Conservation (phyloP, 2,888 invertebrate species). For the Aphidius colemani region DNA sequence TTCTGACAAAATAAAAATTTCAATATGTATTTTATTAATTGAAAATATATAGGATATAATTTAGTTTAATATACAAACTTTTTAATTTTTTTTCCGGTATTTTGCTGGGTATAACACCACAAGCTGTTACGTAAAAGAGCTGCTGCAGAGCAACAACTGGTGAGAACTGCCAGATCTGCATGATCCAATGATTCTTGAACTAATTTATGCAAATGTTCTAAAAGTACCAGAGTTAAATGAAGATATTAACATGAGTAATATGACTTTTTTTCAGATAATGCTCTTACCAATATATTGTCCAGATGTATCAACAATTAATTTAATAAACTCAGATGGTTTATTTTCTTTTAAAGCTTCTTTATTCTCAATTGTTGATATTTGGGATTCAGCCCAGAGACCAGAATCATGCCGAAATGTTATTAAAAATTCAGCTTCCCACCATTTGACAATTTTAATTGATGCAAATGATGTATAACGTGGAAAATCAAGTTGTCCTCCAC, state of each 20-base stretch:
- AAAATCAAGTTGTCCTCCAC: slow-evolving; percentile 81
- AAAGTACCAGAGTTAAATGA: slow-evolving; percentile 22
- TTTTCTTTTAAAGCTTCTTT: slow-evolving; percentile 72
- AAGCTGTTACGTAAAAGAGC: slow-evolving; percentile 78
- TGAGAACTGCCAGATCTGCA: slow-evolving; percentile 79
- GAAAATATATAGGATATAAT: background rate
- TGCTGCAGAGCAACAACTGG: slow-evolving; percentile 80
- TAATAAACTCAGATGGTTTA: slow-evolving; percentile 77
- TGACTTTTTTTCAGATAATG: background rate
- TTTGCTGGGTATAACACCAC: slow-evolving; percentile 74
- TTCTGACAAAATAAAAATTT: slow-evolving; percentile 33
- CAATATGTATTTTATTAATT: background rate
- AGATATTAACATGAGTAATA: slow-evolving; percentile 4
- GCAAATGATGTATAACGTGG: slow-evolving; percentile 84
- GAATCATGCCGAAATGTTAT: slow-evolving; percentile 75
- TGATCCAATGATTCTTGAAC: slow-evolving; percentile 86
- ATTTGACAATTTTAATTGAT: slow-evolving; percentile 79
- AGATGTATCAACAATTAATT: slow-evolving; percentile 72
- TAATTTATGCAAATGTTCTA: slow-evolving; percentile 77
- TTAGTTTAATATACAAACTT: slow-evolving; percentile 29
- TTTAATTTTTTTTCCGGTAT: slow-evolving; percentile 54
- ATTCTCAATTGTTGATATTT: slow-evolving; percentile 44
- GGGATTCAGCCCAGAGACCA: slow-evolving; percentile 59
- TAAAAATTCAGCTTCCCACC: slow-evolving; percentile 84
- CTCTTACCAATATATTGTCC: slow-evolving; percentile 69